Evolutionary conservation across 1,140 invertebrate genomes (phyloP), one percentile per base, ranked within the genome.

Genomic region (Aphaenogaster floridana): DNA sequence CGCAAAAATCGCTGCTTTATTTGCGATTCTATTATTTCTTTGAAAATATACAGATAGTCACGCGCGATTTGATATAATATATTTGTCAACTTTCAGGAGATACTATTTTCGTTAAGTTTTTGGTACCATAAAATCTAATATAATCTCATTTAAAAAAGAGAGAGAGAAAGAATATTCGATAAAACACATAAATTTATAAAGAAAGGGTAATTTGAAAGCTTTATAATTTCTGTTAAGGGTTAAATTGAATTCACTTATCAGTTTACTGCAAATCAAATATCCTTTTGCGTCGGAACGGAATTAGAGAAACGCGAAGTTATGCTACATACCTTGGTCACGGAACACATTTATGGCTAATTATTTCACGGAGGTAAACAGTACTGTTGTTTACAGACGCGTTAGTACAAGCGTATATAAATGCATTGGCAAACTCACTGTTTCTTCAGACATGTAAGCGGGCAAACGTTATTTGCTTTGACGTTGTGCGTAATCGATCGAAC

Each of bases 391-490:
- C 78, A 74, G 15, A 89, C 34, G 42, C 21, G 36, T 83, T 63
- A 79, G 59, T 54, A 77, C 15, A 84, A 76, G 39, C 13, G 71
- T 84, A 57, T 66, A 88, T 87, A 88, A 86, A 83, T 91, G 72
- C 59, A 88, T 88, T 52, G 45, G 59, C 11, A 90, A 93, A 95
- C 98, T 99, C 98, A 99, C 99, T 99, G 99, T 97, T 99, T 99
- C 96, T 98, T 99, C 92, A 99, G 97, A 96, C 98, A 99, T 91
- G 98, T 99, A 97, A 99, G 98, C 64, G 99, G 99, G 96, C 99
- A 99, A 93, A 99, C 97, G 97, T 99, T 99, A 96, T 99, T 99
- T 91, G 98, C 98, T 97, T 99, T 99, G 92, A 99, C 98, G 96
- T 99, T 99, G 96, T 99, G 98, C 78, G 99, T 99, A 94, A 99